Base-by-base conservation (phyloP, 2,888 invertebrate genomes). In the Drosophila cognata region DNA sequence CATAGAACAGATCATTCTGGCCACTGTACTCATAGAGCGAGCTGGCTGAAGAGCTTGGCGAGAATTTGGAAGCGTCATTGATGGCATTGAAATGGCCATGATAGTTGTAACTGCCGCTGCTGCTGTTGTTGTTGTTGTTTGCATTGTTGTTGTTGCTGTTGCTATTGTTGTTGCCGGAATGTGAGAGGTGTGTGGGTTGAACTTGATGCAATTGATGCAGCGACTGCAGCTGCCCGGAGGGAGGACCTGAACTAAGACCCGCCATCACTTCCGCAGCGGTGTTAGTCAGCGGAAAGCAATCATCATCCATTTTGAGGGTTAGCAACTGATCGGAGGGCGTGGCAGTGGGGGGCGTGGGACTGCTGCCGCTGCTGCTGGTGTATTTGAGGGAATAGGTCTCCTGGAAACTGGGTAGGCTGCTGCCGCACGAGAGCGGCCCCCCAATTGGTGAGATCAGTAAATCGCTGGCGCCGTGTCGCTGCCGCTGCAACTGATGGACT, bases 301-400 rank as follows among this genome's bases (percentile, higher is more conserved):
- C 97, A 91, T 97, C 97, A 92, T 97, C 97, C 97, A 97, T 97
- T 93, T 97, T 97, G 88, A 96, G 95, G 36, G 95, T 95, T 84
- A 95, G 94, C 64, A 91, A 91, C 71, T 82, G 82, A 51, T 88
- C 81, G 36, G 91, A 74, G 58, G 91, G 83, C 43, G 87, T 90
- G 6, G 72, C 56, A 16, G 87, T 56, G 64, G 84, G 48, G 38
- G 86, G 91, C 25, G 82, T 81, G 25, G 75, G 78, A 74, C 77
- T 74, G 82, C 79, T 77, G 77, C 70, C 74, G 81, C 65, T 71
- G 88, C 69, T 92, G 86, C 63, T 92, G 95, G 94, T 92, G 95
- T 96, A 96, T 76, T 96, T 95, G 57, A 96, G 95, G 69, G 96
- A 96, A 93, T 97, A 97, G 35, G 97, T 97, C 94, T 97, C 97